Evolutionary conservation across 2,797 vertebrate genomes (phyloP), one percentile per base, ranked within the genome.

Genomic region (Euthynnus affinis): DNA sequence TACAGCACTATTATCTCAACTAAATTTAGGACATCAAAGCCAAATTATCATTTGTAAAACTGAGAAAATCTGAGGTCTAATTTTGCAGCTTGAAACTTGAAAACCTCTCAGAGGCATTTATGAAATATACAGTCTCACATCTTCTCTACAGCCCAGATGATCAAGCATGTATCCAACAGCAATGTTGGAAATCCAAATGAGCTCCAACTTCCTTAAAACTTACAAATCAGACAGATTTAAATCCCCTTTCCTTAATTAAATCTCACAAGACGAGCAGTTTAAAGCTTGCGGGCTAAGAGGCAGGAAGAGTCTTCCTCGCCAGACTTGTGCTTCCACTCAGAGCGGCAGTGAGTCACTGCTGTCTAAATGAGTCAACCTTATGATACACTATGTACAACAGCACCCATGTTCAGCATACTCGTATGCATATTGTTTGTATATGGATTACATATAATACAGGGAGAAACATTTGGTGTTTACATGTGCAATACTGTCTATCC

Each of bases 301-400:
- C 60, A 66, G 70, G 74, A 84, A 46, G 80, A 69, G 75, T 71
- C 55, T 52, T 73, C 67, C 57, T 76, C 70, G 73, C 65, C 40
- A 71, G 65, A 74, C 65, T 89, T 94, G 91, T 92, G 92, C 92
- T 93, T 94, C 81, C 74, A 58, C 74, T 87, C 70, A 75, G 67
- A 81, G 73, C 34, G 69, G 88, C 88, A 88, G 89, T 88, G 82
- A 71, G 60, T 88, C 85, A 70, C 81, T 75, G 76, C 88, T 65
- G 51, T 82, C 80, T 74, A 59, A 81, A 89, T 4, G 48, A 87
- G 70, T 85, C 77, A 15, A 80, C 68, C 40, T 9, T 85, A 81
- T 87, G 42, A 81, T 85, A 93, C 84, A 93, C 27, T 92, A 92
- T 93, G 84, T 93, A 93, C 88, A 89, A 80, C 87, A 89, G 91